Evolutionary conservation across 30 jellyfish, hydroid and myxozoan genomes (phyloP), one percentile per base, ranked within the genome.

Genomic region (Aurelia aurita): DNA sequence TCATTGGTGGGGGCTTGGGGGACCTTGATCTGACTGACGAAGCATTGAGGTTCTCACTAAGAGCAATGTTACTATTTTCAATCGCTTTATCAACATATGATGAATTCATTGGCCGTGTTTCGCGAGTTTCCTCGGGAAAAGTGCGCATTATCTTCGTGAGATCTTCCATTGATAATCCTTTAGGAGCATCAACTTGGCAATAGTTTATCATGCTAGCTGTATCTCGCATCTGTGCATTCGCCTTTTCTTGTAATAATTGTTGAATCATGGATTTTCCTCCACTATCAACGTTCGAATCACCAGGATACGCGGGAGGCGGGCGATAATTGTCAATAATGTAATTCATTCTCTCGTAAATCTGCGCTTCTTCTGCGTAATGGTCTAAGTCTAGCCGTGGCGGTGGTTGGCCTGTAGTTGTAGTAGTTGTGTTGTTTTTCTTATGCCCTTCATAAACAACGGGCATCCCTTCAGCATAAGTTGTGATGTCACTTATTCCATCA

Each of bases 291-390:
- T 32, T 58, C 18, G 91, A 32, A 19, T 76, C 26, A 45, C 98
- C 96, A 13, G 97, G 98, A 61, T 93, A 93, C 3, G 98, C 90
- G 14, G 98, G 98, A 19, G 98, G 98, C 16, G 70, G 90, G 23
- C 97, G 89, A 78, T 93, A 93, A 64, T 93, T 82, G 8, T 79
- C 87, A 19, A 88, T 47, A 22, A 93, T 87, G 60, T 76, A 88
- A 19, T 83, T 90, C 84, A 93, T 70, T 81, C 98, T 80, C 79
- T 76, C 93, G 44, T 74, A 70, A 14, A 65, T 69, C 70, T 69
- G 85, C 29, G 74, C 96, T 72, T 87, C 89, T n/a, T 62, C 86
- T 53, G 76, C 87, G 68, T 66, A 87, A 27, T 77, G 87, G 34
- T 87, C 79, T n/a, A 58, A 22, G 68, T 72, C 80, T 49, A 64